phyloP scores from a whole-genome alignment of 2,797 vertebrate species.

The Gymnopithys bicolor region DNA sequence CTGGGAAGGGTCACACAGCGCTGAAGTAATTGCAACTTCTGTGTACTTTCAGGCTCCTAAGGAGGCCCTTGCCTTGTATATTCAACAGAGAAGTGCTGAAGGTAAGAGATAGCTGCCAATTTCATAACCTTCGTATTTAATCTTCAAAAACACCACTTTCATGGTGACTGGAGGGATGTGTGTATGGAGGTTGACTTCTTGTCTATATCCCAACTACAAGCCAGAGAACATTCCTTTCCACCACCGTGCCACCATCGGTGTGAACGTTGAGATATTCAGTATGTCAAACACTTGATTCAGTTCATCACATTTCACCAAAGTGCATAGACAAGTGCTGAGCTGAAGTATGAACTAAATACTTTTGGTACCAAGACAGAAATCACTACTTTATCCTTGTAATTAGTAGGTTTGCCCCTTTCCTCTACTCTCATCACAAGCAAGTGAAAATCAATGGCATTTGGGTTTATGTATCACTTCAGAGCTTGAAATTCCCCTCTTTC shows the following conservation, averaged over 20 bases:
- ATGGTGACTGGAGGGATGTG: background rate
- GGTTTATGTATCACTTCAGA: background rate
- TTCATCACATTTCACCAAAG: background rate
- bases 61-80: background rate
- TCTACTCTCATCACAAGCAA: background rate
- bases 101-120: background rate
- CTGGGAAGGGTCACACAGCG: background rate
- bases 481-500: background rate
- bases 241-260: background rate
- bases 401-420: background rate
- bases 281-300: background rate
- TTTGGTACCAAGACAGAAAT: background rate
- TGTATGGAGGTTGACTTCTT: background rate
- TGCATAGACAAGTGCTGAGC: background rate
- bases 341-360: background rate
- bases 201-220: background rate
- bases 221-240: background rate
- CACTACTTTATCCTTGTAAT: background rate
- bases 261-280: background rate
- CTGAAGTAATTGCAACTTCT: background rate
- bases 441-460: background rate
- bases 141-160: background rate
- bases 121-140: background rate
- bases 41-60: background rate
- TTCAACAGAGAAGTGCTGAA: background rate